Evolutionary conservation across 2,888 invertebrate species (phyloP), one percentile per base, ranked within the genome.

Genomic region (Sympetrum striolatum): DNA sequence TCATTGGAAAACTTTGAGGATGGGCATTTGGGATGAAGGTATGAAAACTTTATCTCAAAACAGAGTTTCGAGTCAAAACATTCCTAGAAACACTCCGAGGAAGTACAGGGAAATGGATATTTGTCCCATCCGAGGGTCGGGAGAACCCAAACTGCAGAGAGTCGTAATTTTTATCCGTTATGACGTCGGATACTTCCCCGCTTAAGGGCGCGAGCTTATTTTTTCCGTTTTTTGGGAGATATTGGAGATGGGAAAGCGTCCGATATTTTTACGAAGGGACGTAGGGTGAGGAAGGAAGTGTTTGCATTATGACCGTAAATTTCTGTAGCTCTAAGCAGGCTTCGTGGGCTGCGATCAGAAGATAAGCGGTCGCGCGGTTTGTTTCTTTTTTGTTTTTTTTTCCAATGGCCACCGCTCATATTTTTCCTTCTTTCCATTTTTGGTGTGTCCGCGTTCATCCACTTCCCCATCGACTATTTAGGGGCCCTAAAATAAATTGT

Each of bases 241-340:
- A 73, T 73, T 73, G 73, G 73, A 73, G 73, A 73, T 73, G 73
- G 73, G 73, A 31, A 15, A 25, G 25, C n/a, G 22, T 64, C 25
- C 8, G 64, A 73, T 25, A 73, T 73, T 73, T 73, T 73, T 73
- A 31, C 25, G 31, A 73, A 73, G 64, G 64, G 64, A 25, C n/a
- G 73, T 10, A 73, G 73, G 12, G 73, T n/a, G 86, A 82, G 82
- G 31, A 60, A 35, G 64, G 37, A 37, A 25, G 53, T 86, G 86
- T 86, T 86, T 86, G 86, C 60, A 37, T 86, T 86, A 86, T 86
- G 86, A 86, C 60, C 86, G 86, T 86, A 86, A 86, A 86, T 86
- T 86, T 86, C 86, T 86, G 86, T 86, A 58, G 86, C 86, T 60
- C 86, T 86, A 86, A 86, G 86, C 86, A 86, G 86, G 60, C 86